These are phyloP conservation scores for Drosophila prostipennis DNA, from an alignment of 2,888 invertebrate species.

Conservation along the genomic window DNA sequence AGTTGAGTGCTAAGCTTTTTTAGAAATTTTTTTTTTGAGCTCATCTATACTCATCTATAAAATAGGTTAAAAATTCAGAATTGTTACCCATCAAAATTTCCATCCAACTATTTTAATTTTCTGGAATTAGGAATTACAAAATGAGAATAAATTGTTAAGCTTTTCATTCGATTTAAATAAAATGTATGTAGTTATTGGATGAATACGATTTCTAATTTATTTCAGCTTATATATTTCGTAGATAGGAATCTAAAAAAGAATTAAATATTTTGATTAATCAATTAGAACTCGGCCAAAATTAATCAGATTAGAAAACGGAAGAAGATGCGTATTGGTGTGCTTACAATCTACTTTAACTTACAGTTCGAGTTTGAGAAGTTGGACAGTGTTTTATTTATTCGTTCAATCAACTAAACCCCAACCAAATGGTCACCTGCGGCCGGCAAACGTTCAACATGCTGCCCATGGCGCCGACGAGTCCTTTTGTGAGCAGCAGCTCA, in stretches of 20 bases:
- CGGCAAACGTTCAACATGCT: constrained; percentile 88
- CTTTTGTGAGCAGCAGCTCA: constrained; percentile 74
- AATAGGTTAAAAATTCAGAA: too few species aligned
- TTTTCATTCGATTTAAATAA: too few species aligned
- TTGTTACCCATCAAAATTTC: too few species aligned
- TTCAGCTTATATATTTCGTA: too few species aligned
- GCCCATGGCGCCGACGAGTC: constrained; percentile 92
- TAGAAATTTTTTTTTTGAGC: too few species aligned
- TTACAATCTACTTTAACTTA: constrained; percentile 3
- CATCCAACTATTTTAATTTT: too few species aligned
- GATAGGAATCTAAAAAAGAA: not conserved
- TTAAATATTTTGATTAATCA: not conserved
- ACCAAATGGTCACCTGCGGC: constrained; percentile 84
- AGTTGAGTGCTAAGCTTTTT: too few species aligned
- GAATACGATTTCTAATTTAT: too few species aligned
- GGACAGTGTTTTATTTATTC: constrained; percentile 29
- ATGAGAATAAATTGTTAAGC: too few species aligned
- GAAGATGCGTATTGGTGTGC: not conserved
- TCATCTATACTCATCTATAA: too few species aligned
- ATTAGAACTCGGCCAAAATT: not conserved
- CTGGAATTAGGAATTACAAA: too few species aligned
- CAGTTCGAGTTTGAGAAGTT: constrained; percentile 8
- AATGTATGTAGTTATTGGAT: too few species aligned
- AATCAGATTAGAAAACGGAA: not conserved
- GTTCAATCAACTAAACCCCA: constrained; percentile 51